Conservation (phyloP, 37 sponge, comb jelly and placozoan genomes). For the Haliclona indistincta region DNA sequence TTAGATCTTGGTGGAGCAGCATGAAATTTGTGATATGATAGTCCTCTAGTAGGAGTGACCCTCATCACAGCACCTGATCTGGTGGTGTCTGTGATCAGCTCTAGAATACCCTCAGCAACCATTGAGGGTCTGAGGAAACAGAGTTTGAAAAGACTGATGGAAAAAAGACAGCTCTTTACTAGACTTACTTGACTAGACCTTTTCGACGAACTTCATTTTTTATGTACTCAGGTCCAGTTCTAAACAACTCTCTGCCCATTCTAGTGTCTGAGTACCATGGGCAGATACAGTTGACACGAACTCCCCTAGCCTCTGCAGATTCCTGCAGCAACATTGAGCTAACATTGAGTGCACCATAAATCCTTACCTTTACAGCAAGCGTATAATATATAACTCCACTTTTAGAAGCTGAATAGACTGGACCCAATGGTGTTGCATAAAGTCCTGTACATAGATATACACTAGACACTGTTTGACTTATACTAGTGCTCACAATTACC, state of each 20-base stretch:
- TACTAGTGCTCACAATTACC: slow-evolving; percentile 31
- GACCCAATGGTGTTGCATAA: slow-evolving; percentile 33
- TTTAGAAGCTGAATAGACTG: slow-evolving; percentile 63
- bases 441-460: slow-evolving; percentile 17
- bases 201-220: not conserved
- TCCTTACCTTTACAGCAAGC: slow-evolving; percentile 24
- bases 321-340: not conserved
- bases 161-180: slow-evolving; percentile 12
- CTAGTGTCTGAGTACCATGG: slow-evolving; percentile 23
- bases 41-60: not conserved
- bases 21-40: not conserved
- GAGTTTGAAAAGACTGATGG: no score
- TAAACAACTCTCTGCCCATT: not conserved
- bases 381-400: slow-evolving; percentile 64
- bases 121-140: no score
- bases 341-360: not conserved
- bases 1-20: not conserved
- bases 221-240: not conserved
- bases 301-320: not conserved
- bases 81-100: slow-evolving; percentile 3
- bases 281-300: slow-evolving; percentile 46
- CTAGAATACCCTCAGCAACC: slow-evolving; percentile 6
- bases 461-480: not conserved
- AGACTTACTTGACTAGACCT: not conserved
- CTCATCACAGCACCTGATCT: slow-evolving; percentile 6